Percentiles rank a stretch among this genome's conserved stretches.
These are phyloP conservation scores for Psilopogon haemacephalus DNA, from an alignment of 2,113 vertebrate genomes.

Conservation along the genomic window DNA sequence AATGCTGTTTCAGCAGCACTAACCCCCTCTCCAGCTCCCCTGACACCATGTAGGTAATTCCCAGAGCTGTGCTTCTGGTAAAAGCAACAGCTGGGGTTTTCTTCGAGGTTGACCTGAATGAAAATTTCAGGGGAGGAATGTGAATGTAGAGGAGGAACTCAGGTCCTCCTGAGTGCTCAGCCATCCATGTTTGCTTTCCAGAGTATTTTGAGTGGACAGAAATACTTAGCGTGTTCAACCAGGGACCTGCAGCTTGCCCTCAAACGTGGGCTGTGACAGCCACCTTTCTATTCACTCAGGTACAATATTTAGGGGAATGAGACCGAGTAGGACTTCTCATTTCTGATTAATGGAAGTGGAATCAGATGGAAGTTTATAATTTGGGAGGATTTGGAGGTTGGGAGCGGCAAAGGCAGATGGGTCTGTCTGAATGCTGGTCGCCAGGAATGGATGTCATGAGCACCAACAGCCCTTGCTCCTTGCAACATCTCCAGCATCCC, in stretches of 20 bases:
- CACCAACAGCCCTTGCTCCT: background rate
- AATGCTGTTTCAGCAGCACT: background rate
- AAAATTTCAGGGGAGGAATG: slow-evolving; percentile 34
- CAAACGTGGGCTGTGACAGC: background rate
- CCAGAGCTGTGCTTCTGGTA: accelerated
- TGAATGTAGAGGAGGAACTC: background rate
- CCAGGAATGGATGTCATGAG: accelerated
- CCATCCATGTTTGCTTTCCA: background rate
- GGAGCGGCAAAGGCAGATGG: background rate
- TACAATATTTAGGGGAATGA: background rate
- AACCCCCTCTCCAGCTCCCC: background rate
- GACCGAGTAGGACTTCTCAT: accelerated
- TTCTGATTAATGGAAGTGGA: background rate
- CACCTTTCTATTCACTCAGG: background rate
- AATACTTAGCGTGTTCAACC: accelerated
- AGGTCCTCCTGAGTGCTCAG: background rate
- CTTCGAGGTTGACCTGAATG: slow-evolving; percentile 37
- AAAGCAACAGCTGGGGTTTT: background rate
- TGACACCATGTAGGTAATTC: background rate
- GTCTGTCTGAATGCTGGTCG: accelerated
- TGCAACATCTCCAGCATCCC: background rate
- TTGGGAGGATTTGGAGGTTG: background rate
- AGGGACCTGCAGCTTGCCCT: background rate
- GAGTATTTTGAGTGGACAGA: accelerated
- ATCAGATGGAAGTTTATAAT: background rate